A percentile compares a stretch with the other conserved stretches of the same genome.
phyloP scores from a whole-genome alignment of 2,797 vertebrate genomes.

The Arrhamphus sclerolepis region DNA sequence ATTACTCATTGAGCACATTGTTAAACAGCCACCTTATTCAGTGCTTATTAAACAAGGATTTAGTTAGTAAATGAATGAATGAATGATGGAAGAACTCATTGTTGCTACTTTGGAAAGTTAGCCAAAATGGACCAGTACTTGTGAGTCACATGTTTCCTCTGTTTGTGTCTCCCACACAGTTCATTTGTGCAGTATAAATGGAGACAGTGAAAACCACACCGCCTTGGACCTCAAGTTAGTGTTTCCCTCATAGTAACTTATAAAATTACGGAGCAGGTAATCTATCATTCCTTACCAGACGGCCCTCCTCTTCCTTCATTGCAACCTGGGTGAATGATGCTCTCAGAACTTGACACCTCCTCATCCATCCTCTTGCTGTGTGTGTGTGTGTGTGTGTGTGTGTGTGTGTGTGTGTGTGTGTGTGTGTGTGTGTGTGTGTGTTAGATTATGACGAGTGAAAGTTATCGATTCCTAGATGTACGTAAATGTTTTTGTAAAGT shows the following conservation, averaged over 20 bases:
- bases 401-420: conserved; percentile 22
- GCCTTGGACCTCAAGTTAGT: conserved; percentile 94
- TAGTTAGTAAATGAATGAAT: no score
- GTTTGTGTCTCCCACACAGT: conserved; percentile 75
- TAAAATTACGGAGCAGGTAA: conserved; percentile 74
- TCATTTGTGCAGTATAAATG: conserved; percentile 92
- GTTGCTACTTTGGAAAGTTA: background rate
- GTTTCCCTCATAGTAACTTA: conserved; percentile 75
- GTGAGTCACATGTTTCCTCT: conserved; percentile 1
- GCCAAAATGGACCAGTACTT: background rate
- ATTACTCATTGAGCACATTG: no score
- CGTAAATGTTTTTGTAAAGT: conserved; percentile 68
- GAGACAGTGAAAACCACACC: conserved; percentile 90
- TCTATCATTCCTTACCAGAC: conserved; percentile 55
- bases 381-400: conserved; percentile 27
- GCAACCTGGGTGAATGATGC: conserved; percentile 59
- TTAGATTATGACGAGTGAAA: conserved; percentile 28
- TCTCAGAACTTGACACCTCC: conserved; percentile 47
- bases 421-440: conserved; percentile 27
- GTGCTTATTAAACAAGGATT: no score
- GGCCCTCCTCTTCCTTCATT: conserved; percentile 46
- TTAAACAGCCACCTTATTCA: no score
- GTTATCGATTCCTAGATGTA: conserved; percentile 47
- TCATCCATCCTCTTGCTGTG: conserved; percentile 38
- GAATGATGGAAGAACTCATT: no score